Base-by-base conservation (phyloP, 2,113 vertebrate genomes). In the Haliaeetus leucogaster region DNA sequence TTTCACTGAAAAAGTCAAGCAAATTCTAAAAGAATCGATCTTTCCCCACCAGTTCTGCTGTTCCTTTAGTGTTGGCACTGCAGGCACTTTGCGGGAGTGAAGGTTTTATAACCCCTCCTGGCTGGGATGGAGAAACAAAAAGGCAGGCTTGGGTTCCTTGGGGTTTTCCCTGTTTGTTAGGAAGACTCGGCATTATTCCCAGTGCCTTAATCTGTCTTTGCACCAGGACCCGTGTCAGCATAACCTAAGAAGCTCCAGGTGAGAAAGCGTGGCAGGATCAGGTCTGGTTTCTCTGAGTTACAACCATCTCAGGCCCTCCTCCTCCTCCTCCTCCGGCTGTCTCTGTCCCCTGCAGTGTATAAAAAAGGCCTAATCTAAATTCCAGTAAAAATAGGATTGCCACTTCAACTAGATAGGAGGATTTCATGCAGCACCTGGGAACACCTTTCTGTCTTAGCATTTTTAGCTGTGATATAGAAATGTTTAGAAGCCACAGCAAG, bases 181-280 rank as follows among this genome's bases (percentile, higher is more conserved):
- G 63, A 62, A 47, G 63, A 21, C n/a, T 53, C 71, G 14, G 32
- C 59, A 2, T 81, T 81, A 55, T 63, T 73, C 42, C 61, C 32
- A 20, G 25, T 25, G 21, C 53, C 7, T 0, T 43, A 27, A 43
- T 36, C 36, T 4, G 1, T 36, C 32, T 48, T 78, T 1, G 2
- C 25, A 36, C 42, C 29, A 23, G 66, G 36, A 43, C 26, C 9
- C 2, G 1, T 19, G 38, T 63, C 62, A 29, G 7, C 2, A 1
- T 38, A 61, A 82, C 30, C 48, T 62, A 68, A 62, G 62, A 70
- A 76, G 43, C 56, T 70, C 56, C 53, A 23, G 16, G 32, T 70
- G 42, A 70, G 42, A 56, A 53, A 38, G 27, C 4, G 3, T 2
- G 16, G 21, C 48, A 50, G 42, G 78, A 42, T 63, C 2, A 0